Conservation (phyloP, 2,797 vertebrate genomes). For the Garrulus glandarius region DNA sequence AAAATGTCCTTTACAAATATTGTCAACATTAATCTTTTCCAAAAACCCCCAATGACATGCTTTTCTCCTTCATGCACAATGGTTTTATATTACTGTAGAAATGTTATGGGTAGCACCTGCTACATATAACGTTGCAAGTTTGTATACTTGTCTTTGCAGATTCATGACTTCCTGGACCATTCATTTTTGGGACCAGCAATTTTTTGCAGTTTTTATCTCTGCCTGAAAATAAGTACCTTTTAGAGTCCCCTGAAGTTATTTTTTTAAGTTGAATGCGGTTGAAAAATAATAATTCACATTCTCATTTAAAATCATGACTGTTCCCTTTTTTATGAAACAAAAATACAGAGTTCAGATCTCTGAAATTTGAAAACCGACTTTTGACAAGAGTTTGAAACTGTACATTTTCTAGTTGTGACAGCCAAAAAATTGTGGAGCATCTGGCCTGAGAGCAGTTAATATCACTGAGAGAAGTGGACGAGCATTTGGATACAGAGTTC, state of each 20-base stretch:
- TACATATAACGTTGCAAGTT: neutral
- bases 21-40: neutral
- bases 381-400: neutral
- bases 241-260: neutral
- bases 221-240: neutral
- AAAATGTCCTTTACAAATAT: neutral
- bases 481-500: neutral
- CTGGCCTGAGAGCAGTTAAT: neutral
- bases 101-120: neutral
- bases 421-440: neutral
- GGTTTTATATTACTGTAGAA: neutral
- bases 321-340: neutral
- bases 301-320: neutral
- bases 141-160: neutral
- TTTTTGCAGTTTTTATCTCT: neutral
- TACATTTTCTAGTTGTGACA: neutral
- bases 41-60: neutral
- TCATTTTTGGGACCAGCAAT: neutral
- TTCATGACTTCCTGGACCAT: neutral
- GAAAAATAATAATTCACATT: neutral
- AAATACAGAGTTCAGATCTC: neutral
- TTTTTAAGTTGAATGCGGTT: neutral
- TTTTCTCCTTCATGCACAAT: neutral
- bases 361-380: neutral
- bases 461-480: neutral